Evolutionary conservation across 2,888 invertebrate species (phyloP).

Genomic region (Agrochola lychnidis): DNA sequence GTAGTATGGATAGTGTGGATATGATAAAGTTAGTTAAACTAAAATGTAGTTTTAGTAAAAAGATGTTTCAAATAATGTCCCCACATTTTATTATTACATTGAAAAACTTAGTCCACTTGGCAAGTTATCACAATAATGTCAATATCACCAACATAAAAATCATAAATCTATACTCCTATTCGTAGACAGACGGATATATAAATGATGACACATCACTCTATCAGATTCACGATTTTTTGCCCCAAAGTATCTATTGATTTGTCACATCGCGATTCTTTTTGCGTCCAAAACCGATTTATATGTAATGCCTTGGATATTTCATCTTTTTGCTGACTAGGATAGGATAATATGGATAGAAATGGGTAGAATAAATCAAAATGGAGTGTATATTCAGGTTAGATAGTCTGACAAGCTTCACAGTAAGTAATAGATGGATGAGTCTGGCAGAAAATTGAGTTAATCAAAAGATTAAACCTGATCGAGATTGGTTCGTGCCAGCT

Average conservation of each 20-base stretch:
- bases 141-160: not conserved
- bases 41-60: too few species aligned
- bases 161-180: not conserved
- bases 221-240: constrained; percentile 31
- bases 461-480: not conserved
- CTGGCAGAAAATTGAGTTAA: not conserved
- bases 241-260: constrained; percentile 29
- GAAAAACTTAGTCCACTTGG: not conserved
- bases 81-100: not conserved
- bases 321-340: constrained; percentile 28
- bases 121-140: not conserved
- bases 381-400: too few species aligned
- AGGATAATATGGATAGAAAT: not conserved
- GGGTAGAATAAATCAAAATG: not conserved
- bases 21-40: too few species aligned
- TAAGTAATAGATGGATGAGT: not conserved
- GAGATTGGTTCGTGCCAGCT: not conserved
- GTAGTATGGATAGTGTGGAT: too few species aligned
- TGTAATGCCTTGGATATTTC: constrained; percentile 36
- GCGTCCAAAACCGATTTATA: constrained; percentile 35
- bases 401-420: not conserved
- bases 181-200: not conserved
- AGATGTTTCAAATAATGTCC: not conserved
- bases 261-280: constrained; percentile 29
- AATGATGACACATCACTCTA: constrained; percentile 30